A percentile compares a stretch with the other conserved stretches of the same genome.
These are phyloP conservation scores for Rotaria magnacalcarata DNA, from an alignment of 2,888 invertebrate genomes.

Conservation along the genomic window DNA sequence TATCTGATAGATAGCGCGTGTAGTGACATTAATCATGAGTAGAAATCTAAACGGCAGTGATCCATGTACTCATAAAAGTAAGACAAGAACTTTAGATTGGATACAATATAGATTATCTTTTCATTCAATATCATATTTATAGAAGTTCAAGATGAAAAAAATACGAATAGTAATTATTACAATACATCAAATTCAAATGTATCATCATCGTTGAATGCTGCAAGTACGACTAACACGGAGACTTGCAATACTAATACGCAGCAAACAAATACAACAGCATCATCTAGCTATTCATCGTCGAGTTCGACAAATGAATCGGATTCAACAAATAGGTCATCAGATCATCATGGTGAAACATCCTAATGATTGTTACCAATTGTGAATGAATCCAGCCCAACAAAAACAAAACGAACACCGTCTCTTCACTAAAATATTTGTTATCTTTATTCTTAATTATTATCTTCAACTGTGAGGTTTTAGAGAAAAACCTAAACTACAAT, in stretches of 20 bases:
- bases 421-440: too few relatives aligned
- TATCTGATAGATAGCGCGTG: background rate
- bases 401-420: too few relatives aligned
- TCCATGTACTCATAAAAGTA: background rate
- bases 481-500: too few relatives aligned
- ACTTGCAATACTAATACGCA: background rate
- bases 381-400: too few relatives aligned
- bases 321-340: background rate
- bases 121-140: background rate
- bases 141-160: background rate
- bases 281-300: background rate
- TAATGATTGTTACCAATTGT: background rate
- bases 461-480: too few relatives aligned
- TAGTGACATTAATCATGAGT: background rate
- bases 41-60: background rate
- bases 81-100: background rate
- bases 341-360: background rate
- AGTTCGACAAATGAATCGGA: background rate
- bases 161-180: background rate
- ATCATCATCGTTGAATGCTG: background rate
- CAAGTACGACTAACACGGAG: background rate
- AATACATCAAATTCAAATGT: background rate
- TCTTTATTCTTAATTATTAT: too few relatives aligned
- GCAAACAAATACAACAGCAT: background rate
- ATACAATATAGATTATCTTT: background rate